Conservation (phyloP, 2,113 vertebrate genomes). For the Clarias macrocephalus region DNA sequence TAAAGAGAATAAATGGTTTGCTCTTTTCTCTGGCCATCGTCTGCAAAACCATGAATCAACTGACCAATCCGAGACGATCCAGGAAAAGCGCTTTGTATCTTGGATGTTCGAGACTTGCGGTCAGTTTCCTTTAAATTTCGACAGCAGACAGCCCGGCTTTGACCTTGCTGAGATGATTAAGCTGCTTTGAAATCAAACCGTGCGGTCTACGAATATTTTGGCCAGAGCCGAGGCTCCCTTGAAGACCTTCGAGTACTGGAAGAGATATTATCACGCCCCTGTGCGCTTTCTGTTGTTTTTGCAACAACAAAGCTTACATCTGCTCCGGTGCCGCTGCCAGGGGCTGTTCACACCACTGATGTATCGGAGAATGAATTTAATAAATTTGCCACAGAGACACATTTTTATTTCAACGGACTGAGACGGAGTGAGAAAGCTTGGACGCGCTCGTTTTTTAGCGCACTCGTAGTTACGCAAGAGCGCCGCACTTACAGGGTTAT, state of each 20-base stretch:
- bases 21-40: not conserved
- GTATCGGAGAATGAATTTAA: slow-evolving; percentile 39
- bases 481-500: not conserved
- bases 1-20: not conserved
- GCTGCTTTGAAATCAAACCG: slow-evolving; percentile 40
- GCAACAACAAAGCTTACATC: slow-evolving; percentile 34
- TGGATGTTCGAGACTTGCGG: slow-evolving; percentile 24
- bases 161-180: slow-evolving; percentile 49
- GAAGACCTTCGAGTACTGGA: slow-evolving; percentile 39
- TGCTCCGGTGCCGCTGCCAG: slow-evolving; percentile 28
- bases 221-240: slow-evolving; percentile 35
- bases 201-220: slow-evolving; percentile 27
- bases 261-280: slow-evolving; percentile 41
- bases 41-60: not conserved
- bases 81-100: not conserved
- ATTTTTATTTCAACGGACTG: slow-evolving; percentile 35
- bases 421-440: slow-evolving; percentile 11
- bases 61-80: slow-evolving; percentile 4
- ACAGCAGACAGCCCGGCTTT: slow-evolving; percentile 34
- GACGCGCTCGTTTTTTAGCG: not conserved
- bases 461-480: slow-evolving; percentile 27
- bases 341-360: slow-evolving; percentile 51
- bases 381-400: slow-evolving; percentile 43
- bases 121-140: slow-evolving; percentile 24
- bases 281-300: slow-evolving; percentile 45